Conservation (phyloP, 2,888 invertebrate genomes). For the Metacarcinus magister region DNA sequence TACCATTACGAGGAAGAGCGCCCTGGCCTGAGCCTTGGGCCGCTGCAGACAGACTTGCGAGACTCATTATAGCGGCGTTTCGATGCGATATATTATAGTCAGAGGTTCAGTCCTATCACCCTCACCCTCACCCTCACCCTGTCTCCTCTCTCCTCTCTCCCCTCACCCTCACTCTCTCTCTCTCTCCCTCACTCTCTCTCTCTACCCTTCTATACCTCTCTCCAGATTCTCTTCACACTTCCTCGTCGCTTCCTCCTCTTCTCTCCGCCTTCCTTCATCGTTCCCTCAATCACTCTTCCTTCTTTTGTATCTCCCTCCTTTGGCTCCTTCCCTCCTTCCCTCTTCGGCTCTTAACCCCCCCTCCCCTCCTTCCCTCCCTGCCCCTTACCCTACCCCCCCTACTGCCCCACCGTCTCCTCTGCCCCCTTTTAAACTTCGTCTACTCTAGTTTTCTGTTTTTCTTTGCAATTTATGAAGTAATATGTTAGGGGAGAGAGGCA, state of each 20-base stretch:
- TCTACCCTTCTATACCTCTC: neutral
- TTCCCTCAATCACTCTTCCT: neutral
- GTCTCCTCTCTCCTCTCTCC: neutral
- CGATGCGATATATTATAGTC: constrained; percentile 18
- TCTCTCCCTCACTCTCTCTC: constrained; percentile 36
- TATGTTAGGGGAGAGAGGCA: constrained; percentile 56
- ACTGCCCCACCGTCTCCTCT: neutral
- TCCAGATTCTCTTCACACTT: neutral
- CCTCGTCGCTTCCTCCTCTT: neutral
- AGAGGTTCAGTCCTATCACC: neutral
- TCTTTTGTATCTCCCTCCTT: neutral
- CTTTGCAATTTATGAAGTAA: constrained; percentile 60
- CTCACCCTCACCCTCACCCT: neutral
- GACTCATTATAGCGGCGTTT: constrained; percentile 36
- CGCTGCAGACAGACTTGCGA: constrained; percentile 36
- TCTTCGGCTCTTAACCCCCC: neutral
- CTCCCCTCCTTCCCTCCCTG: neutral
- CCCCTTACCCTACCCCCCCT: neutral
- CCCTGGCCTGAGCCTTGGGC: neutral
- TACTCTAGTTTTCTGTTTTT: constrained; percentile 60
- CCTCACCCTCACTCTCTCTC: constrained; percentile 31
- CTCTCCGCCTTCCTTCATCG: neutral
- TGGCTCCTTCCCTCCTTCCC: neutral
- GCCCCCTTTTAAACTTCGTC: constrained; percentile 50
- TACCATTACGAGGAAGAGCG: constrained; percentile 8